Evolutionary conservation across 2,797 vertebrate species (phyloP).

Genomic region (Gallirallus australis): DNA sequence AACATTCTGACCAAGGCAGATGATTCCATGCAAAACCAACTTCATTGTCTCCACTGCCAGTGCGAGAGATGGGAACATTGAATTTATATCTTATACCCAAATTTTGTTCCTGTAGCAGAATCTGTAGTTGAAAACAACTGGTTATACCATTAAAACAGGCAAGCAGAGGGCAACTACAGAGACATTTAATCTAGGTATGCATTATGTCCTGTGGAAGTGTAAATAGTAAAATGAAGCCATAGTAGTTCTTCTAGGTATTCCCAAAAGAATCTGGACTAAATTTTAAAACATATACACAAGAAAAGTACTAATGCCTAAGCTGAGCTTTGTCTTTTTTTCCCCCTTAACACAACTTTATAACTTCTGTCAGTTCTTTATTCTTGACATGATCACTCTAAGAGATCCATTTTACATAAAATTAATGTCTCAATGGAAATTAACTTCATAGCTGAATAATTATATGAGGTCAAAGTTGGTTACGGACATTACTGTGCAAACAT

Average conservation of each 20-base stretch:
- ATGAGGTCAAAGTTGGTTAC: background rate
- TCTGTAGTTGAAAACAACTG: conserved; percentile 85
- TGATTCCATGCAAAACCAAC: conserved; percentile 96
- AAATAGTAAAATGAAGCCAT: conserved; percentile 19
- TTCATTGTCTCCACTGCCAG: conserved; percentile 96
- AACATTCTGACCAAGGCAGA: conserved; percentile 96
- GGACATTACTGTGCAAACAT: background rate
- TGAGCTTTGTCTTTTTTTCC: background rate
- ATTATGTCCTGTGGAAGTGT: conserved; percentile 5
- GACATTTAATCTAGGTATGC: conserved; percentile 41
- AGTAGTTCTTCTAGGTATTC: background rate
- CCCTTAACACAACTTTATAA: background rate
- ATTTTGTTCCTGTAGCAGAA: conserved; percentile 98
- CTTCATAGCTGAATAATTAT: background rate
- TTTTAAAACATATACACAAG: background rate
- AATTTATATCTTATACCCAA: conserved; percentile 96
- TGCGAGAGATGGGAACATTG: conserved; percentile 94
- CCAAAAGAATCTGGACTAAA: background rate
- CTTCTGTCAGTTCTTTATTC: background rate
- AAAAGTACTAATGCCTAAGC: background rate
- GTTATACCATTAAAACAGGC: conserved; percentile 75
- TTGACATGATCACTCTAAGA: background rate
- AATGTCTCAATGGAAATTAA: background rate
- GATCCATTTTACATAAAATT: background rate
- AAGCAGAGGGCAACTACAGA: background rate